A percentile compares a stretch with the other conserved stretches of the same genome.
Conservation (phyloP, 2,888 invertebrate species). For the Lasioglossum zephyrum region DNA sequence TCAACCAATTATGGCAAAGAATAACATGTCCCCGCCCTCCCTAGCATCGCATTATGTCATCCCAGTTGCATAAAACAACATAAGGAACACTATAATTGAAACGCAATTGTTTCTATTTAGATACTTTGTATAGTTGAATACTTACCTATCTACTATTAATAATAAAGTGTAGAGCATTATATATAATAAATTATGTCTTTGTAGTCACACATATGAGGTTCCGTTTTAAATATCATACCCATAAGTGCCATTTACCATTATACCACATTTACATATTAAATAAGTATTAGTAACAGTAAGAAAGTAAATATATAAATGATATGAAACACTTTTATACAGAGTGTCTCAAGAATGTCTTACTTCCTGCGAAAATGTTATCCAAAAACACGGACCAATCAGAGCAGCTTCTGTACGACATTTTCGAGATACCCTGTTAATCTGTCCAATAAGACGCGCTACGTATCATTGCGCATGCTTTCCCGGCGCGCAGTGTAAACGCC, state of each 20-base stretch:
- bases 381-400: too few species aligned
- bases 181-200: not conserved
- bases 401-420: too few species aligned
- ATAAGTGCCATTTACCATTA: not conserved
- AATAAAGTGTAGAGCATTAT: not conserved
- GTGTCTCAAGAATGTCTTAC: too few species aligned
- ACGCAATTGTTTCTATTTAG: not conserved
- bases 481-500: not conserved
- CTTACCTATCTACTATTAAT: not conserved
- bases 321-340: not conserved
- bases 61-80: not conserved
- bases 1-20: not conserved
- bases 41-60: constrained; percentile 5
- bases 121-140: not conserved
- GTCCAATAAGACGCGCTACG: constrained; percentile 25
- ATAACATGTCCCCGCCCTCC: not conserved
- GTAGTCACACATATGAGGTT: not conserved
- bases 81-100: not conserved
- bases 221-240: not conserved
- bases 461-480: constrained; percentile 1
- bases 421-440: not conserved
- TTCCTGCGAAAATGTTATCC: too few species aligned
- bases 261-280: not conserved
- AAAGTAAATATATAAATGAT: not conserved
- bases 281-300: not conserved